Percentiles rank a stretch among this genome's conserved stretches.
Evolutionary conservation across 2,888 invertebrate genomes (phyloP).

Genomic region (Dryocosmus kuriphilus): DNA sequence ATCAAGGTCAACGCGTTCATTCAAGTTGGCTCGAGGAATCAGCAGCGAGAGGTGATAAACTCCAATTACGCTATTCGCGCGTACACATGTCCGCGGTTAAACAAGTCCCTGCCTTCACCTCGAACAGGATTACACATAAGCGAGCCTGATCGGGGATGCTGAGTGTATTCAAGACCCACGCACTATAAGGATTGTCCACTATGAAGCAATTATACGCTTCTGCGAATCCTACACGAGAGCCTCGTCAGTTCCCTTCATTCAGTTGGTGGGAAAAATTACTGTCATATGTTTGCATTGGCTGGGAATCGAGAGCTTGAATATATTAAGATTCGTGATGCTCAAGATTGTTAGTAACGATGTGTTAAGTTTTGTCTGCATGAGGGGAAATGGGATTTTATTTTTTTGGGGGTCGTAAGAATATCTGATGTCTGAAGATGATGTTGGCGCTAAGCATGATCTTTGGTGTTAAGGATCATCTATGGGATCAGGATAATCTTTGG

Average conservation of each 20-base stretch:
- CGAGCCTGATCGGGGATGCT: slow-evolving; percentile 55
- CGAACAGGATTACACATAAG: slow-evolving; percentile 38
- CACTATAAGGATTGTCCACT: slow-evolving; percentile 53
- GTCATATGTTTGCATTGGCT: slow-evolving; percentile 24
- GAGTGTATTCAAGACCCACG: slow-evolving; percentile 62
- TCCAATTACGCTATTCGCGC: slow-evolving; percentile 54
- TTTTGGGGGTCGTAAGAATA: too few relatives aligned
- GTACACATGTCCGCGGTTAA: slow-evolving; percentile 39
- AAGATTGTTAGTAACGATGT: neutral
- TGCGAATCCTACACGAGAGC: slow-evolving; percentile 64
- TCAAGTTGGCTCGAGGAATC: slow-evolving; percentile 43
- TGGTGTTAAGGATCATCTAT: too few relatives aligned
- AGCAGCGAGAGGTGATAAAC: slow-evolving; percentile 52
- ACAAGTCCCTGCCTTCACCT: slow-evolving; percentile 27
- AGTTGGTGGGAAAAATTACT: neutral
- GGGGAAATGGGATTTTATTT: neutral
- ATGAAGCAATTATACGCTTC: slow-evolving; percentile 72
- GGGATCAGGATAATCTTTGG: too few relatives aligned
- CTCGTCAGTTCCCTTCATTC: slow-evolving; percentile 62
- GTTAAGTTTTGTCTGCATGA: neutral
- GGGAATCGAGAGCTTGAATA: slow-evolving; percentile 13
- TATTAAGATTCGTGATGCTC: neutral
- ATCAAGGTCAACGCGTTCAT: slow-evolving; percentile 44
- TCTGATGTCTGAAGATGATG: too few relatives aligned
- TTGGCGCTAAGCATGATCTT: too few relatives aligned